These are phyloP conservation scores for Zygogramma bicolorata DNA, from an alignment of 2,888 invertebrate species.

Conservation along the genomic window DNA sequence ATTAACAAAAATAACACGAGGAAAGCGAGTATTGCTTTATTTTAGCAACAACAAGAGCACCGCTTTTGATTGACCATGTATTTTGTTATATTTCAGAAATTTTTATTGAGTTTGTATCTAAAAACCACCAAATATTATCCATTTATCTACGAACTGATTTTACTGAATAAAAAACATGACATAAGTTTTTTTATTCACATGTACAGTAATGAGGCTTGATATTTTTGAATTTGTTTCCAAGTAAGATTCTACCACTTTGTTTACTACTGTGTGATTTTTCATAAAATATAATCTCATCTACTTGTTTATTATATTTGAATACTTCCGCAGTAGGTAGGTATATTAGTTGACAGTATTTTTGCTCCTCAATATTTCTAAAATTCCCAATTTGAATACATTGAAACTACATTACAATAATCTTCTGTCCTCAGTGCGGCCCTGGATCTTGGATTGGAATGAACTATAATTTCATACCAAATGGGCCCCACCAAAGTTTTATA, in stretches of 20 bases:
- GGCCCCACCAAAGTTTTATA: too few species aligned
- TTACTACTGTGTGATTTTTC: neutral
- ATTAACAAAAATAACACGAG: too few species aligned
- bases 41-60: neutral
- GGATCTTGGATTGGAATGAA: too few species aligned
- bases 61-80: neutral
- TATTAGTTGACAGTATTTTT: too few species aligned
- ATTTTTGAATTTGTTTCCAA: neutral
- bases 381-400: too few species aligned
- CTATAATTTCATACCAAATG: too few species aligned
- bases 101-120: neutral
- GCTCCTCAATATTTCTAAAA: too few species aligned
- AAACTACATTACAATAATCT: too few species aligned
- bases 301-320: neutral
- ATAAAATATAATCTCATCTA: neutral
- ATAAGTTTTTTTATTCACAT: neutral
- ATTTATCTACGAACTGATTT: neutral
- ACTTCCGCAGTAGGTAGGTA: too few species aligned
- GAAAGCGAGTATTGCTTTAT: neutral
- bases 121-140: neutral
- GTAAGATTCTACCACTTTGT: neutral
- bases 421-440: too few species aligned
- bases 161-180: neutral
- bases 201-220: neutral
- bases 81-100: neutral